Evolutionary conservation across 2,797 vertebrate genomes (phyloP).

Genomic region (Telmatherina bonti): DNA sequence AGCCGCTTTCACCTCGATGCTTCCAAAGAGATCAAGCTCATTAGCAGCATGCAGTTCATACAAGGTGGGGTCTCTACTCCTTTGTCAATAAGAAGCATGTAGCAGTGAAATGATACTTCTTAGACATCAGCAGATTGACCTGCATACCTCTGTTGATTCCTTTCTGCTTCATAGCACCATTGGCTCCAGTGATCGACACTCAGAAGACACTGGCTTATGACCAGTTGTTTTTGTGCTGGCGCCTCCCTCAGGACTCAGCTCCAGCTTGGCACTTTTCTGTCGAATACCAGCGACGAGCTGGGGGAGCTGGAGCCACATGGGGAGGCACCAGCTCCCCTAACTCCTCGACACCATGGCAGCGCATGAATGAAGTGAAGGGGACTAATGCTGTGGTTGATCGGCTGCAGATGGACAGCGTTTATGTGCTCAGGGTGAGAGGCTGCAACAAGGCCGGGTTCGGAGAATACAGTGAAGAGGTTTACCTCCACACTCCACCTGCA

Average conservation of each 20-base stretch:
- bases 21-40: conserved; percentile 89
- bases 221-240: conserved; percentile 97
- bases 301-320: conserved; percentile 86
- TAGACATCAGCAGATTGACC: not conserved
- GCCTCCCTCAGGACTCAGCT: conserved; percentile 93
- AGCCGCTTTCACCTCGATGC: conserved; percentile 92
- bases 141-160: not conserved
- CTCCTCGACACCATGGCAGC: conserved; percentile 87
- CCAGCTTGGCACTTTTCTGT: conserved; percentile 95
- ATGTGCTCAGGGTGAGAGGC: conserved; percentile 92
- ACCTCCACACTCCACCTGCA: conserved; percentile 94
- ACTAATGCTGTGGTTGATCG: conserved; percentile 91
- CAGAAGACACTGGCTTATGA: conserved; percentile 97
- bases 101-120: not conserved
- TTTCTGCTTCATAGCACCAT: conserved; percentile 83
- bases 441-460: conserved; percentile 96
- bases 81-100: not conserved
- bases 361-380: conserved; percentile 91
- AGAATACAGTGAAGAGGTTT: conserved; percentile 96
- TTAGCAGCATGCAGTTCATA: conserved; percentile 90
- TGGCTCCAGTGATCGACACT: conserved; percentile 96
- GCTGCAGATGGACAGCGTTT: conserved; percentile 93
- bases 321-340: conserved; percentile 87
- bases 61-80: conserved; percentile 78
- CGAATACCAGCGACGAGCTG: conserved; percentile 90